Percentiles rank a stretch among this genome's conserved stretches.
phyloP scores from a whole-genome alignment of 1,140 invertebrate genomes.

The Drosophila equinoxialis region DNA sequence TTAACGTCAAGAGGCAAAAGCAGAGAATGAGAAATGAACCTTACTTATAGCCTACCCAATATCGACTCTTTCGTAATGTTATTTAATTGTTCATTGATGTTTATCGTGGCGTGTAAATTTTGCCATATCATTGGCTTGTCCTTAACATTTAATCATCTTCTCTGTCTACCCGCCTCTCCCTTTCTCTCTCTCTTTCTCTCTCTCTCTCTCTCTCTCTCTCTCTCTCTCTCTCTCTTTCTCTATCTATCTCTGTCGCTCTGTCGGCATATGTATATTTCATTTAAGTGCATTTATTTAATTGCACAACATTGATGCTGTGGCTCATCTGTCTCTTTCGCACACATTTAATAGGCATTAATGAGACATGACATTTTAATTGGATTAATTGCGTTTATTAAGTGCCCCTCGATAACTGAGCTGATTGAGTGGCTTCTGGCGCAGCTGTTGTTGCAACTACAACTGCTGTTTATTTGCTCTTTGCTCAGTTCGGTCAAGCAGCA shows the following conservation, averaged over 20 bases:
- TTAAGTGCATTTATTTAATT: slow-evolving; percentile 81
- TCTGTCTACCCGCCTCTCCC: neutral
- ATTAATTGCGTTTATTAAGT: slow-evolving; percentile 80
- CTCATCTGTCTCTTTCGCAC: neutral
- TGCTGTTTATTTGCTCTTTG: neutral
- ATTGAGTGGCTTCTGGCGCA: slow-evolving; percentile 9
- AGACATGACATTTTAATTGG: slow-evolving; percentile 80
- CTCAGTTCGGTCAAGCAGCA: neutral
- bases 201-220: slow-evolving; percentile 14
- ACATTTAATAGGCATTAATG: slow-evolving; percentile 74
- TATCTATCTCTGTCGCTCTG: neutral
- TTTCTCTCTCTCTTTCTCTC: slow-evolving; percentile 32
- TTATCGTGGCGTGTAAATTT: slow-evolving; percentile 62
- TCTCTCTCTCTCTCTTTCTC: slow-evolving; percentile 25
- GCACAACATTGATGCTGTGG: slow-evolving; percentile 60
- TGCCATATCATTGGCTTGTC: slow-evolving; percentile 41
- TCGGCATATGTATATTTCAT: slow-evolving; percentile 46
- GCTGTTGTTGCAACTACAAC: neutral
- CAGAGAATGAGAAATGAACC: neutral
- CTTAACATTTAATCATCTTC: neutral
- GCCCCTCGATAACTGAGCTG: slow-evolving; percentile 22
- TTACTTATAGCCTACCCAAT: slow-evolving; percentile 24
- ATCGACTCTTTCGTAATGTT: slow-evolving; percentile 42
- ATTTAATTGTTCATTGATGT: slow-evolving; percentile 75
- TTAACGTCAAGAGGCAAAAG: slow-evolving; percentile 43